Conservation (phyloP, 2,113 vertebrate species). For the Corynorhinus townsendii region DNA sequence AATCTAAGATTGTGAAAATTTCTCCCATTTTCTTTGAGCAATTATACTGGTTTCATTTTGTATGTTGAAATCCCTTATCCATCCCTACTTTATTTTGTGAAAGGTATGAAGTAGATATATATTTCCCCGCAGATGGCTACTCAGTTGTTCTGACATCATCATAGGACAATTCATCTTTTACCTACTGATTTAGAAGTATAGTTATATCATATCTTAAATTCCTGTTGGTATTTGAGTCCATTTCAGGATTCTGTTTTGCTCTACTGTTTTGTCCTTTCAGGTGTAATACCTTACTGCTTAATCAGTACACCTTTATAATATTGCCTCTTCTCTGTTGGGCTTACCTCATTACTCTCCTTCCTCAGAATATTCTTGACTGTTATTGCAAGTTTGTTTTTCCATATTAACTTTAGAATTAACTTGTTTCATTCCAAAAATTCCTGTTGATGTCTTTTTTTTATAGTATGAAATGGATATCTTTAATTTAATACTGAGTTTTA, state of each 20-base stretch:
- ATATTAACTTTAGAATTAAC: slow-evolving; percentile 15
- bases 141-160: not conserved
- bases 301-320: not conserved
- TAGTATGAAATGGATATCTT: not conserved
- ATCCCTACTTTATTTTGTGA: slow-evolving; percentile 3
- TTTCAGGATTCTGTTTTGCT: not conserved
- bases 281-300: not conserved
- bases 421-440: not conserved
- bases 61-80: not conserved
- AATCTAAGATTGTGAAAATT: not conserved
- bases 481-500: not conserved
- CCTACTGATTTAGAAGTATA: not conserved
- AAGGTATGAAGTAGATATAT: not conserved
- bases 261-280: not conserved
- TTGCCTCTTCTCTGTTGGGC: not conserved
- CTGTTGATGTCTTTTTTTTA: not conserved
- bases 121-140: not conserved
- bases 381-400: not conserved
- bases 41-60: not conserved
- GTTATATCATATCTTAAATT: not conserved
- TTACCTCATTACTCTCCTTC: not conserved
- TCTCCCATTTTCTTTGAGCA: not conserved
- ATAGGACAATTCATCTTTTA: not conserved
- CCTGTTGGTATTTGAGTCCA: not conserved
- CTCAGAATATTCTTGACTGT: not conserved